These are phyloP conservation scores for Tribolium castaneum DNA, from an alignment of 1,140 invertebrate species.

Conservation along the genomic window DNA sequence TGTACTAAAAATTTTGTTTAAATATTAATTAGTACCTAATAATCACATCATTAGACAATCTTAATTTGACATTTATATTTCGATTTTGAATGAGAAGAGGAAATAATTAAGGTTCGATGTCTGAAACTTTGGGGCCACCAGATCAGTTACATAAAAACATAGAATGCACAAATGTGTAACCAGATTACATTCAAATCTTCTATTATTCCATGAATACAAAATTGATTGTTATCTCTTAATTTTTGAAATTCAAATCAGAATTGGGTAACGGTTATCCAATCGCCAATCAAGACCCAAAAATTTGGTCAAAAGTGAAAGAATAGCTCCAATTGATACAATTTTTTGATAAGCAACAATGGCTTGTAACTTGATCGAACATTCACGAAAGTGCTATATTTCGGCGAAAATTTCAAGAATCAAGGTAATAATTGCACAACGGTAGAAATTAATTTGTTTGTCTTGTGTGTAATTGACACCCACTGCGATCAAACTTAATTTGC, in stretches of 20 bases:
- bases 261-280: conserved; percentile 6
- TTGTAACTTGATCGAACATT: background rate
- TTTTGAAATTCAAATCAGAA: background rate
- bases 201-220: too few species aligned
- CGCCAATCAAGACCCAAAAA: background rate
- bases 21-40: background rate
- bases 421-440: background rate
- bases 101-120: background rate
- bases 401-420: background rate
- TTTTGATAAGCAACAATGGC: conserved; percentile 23
- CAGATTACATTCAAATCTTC: background rate
- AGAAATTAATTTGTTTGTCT: background rate
- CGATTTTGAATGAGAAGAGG: background rate
- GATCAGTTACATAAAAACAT: background rate
- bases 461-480: conserved; percentile 5
- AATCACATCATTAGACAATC: background rate
- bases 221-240: background rate
- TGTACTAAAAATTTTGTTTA: background rate
- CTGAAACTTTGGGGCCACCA: background rate
- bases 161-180: background rate
- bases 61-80: background rate
- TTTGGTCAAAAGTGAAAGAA: background rate
- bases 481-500: background rate
- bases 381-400: background rate
- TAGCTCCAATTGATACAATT: conserved; percentile 4